A percentile compares a stretch with the other conserved stretches of the same genome.
Conservation (phyloP, 2,888 invertebrate species). For the Morinoia aosen region DNA sequence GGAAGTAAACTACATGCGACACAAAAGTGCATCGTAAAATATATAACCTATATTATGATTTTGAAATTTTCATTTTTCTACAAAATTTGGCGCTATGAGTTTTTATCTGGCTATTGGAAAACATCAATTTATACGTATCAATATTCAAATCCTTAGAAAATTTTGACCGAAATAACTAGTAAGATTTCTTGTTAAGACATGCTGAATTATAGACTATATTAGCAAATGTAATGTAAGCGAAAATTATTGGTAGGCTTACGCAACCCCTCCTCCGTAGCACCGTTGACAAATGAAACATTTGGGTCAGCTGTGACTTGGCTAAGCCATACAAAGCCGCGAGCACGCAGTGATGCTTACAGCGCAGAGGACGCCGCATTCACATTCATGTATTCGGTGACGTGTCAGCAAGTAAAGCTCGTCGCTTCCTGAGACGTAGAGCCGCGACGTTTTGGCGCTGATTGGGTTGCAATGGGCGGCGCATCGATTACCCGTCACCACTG, state of each 20-base stretch:
- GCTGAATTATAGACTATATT: too few species aligned
- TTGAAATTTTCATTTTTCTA: too few species aligned
- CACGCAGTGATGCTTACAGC: not conserved
- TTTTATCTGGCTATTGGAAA: too few species aligned
- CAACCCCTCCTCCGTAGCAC: not conserved
- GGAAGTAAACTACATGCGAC: too few species aligned
- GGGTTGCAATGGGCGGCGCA: conserved; percentile 32
- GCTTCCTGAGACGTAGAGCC: not conserved
- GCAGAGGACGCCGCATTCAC: not conserved
- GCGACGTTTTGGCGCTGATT: conserved; percentile 22
- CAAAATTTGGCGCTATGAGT: too few species aligned
- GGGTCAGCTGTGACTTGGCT: not conserved
- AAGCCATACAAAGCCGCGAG: not conserved
- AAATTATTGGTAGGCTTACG: not conserved
- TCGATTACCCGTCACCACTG: conserved; percentile 41
- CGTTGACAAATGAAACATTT: not conserved
- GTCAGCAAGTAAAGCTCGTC: not conserved
- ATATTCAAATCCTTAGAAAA: too few species aligned
- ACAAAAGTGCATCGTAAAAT: too few species aligned
- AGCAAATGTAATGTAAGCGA: not conserved
- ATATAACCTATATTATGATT: too few species aligned
- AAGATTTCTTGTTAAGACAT: too few species aligned
- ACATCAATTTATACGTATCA: too few species aligned
- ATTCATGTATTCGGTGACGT: not conserved
- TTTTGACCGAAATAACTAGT: too few species aligned